These are phyloP conservation scores for Peucedramus taeniatus DNA, from an alignment of 2,113 vertebrate species.

Conservation along the genomic window DNA sequence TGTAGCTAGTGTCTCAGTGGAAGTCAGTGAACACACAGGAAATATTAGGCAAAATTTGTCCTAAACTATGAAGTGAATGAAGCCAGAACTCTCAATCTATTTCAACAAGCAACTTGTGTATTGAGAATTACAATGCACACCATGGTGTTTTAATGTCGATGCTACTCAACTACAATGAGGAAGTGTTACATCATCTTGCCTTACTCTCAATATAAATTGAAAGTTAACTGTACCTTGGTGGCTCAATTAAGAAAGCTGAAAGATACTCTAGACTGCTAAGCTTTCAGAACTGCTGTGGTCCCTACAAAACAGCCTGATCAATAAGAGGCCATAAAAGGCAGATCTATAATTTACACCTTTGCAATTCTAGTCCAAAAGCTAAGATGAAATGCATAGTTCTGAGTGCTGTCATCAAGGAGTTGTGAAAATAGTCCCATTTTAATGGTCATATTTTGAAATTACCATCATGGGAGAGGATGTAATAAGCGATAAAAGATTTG, in stretches of 20 bases:
- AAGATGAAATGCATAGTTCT: constrained; percentile 49
- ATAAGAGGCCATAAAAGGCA: constrained; percentile 60
- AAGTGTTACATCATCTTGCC: background rate
- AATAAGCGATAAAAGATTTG: constrained; percentile 7
- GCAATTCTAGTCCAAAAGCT: background rate
- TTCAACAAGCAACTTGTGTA: background rate
- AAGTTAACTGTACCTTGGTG: constrained; percentile 55
- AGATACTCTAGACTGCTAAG: constrained; percentile 1
- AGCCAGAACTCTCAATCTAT: background rate
- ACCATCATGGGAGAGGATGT: background rate
- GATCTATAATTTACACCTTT: constrained; percentile 57
- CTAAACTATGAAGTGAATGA: background rate
- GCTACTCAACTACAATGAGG: background rate
- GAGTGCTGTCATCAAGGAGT: constrained; percentile 11
- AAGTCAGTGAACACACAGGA: background rate
- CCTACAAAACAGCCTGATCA: constrained; percentile 33
- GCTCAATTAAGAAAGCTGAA: constrained; percentile 60
- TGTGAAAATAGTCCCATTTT: constrained; percentile 24
- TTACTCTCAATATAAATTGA: constrained; percentile 48
- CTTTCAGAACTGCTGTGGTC: background rate
- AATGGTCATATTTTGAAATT: constrained; percentile 56
- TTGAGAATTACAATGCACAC: constrained; percentile 3
- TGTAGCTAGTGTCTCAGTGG: background rate
- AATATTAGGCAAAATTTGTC: background rate
- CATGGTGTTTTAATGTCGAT: background rate